Conservation (phyloP, 2,888 invertebrate genomes). For the Spodoptera littoralis region DNA sequence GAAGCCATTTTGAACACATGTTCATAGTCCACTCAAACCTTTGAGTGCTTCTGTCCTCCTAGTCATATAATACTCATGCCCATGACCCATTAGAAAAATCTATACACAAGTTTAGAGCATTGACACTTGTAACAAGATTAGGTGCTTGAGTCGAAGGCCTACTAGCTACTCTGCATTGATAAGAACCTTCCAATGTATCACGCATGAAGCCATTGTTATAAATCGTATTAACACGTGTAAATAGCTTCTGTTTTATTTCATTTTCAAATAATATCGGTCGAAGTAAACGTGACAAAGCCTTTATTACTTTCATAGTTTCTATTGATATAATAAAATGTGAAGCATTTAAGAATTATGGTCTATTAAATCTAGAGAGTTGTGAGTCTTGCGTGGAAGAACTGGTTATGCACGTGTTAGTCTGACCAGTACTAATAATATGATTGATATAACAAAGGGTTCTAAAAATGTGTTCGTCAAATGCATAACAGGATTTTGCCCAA, state of each 20-base stretch:
- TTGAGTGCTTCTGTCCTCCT: not conserved
- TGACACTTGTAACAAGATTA: constrained; percentile 39
- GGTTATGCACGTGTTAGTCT: constrained; percentile 4
- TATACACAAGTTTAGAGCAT: constrained; percentile 12
- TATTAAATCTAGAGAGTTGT: too few relatives aligned
- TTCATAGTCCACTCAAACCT: not conserved
- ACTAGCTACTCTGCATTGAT: constrained; percentile 28
- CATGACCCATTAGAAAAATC: constrained; percentile 18
- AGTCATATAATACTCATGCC: not conserved
- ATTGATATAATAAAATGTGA: too few relatives aligned
- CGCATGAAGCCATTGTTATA: constrained; percentile 54
- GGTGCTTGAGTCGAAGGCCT: constrained; percentile 30
- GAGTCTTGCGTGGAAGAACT: not conserved
- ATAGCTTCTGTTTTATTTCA: constrained; percentile 2
- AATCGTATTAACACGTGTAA: constrained; percentile 52
- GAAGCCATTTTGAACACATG: constrained; percentile 27
- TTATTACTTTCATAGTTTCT: too few relatives aligned
- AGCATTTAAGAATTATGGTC: too few relatives aligned
- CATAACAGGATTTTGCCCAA: too few relatives aligned
- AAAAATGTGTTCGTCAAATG: too few relatives aligned
- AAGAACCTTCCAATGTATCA: constrained; percentile 39
- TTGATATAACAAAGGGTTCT: too few relatives aligned
- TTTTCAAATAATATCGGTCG: constrained; percentile 8
- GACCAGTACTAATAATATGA: not conserved
- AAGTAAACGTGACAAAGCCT: constrained; percentile 10